These are phyloP conservation scores for Amphiprion ocellaris DNA, from an alignment of 2,113 vertebrate genomes.

Conservation along the genomic window DNA sequence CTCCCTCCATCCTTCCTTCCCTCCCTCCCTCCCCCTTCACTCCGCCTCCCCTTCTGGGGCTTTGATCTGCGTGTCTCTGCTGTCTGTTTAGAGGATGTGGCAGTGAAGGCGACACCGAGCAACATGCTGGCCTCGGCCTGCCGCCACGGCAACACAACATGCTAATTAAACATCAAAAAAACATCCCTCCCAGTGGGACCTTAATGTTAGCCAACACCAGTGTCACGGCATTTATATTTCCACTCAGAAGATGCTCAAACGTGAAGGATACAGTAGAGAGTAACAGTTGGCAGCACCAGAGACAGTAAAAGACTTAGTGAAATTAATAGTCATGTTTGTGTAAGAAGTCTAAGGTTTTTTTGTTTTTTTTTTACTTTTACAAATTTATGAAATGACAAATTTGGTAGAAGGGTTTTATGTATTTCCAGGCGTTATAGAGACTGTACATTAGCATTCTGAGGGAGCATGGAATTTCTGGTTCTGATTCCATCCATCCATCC, in stretches of 20 bases:
- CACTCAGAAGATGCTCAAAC: neutral
- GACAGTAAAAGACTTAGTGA: neutral
- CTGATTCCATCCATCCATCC: too few relatives aligned
- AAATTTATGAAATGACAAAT: too few relatives aligned
- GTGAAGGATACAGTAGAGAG: neutral
- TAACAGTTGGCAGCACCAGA: neutral
- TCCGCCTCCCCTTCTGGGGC: slow-evolving; percentile 24
- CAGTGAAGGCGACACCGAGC: slow-evolving; percentile 48
- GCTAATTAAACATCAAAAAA: slow-evolving; percentile 70
- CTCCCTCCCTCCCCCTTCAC: neutral
- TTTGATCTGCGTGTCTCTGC: slow-evolving; percentile 61
- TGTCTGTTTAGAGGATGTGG: slow-evolving; percentile 50
- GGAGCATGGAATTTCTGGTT: too few relatives aligned
- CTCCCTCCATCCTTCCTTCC: neutral
- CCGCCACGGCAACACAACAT: slow-evolving; percentile 22
- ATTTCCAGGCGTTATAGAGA: neutral
- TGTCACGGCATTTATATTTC: neutral
- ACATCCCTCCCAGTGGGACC: neutral
- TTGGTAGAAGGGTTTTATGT: neutral
- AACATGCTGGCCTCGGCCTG: slow-evolving; percentile 16
- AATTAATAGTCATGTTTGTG: too few relatives aligned
- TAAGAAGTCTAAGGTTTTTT: too few relatives aligned
- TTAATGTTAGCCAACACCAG: neutral
- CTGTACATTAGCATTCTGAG: too few relatives aligned
- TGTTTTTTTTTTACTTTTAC: too few relatives aligned